Conservation (phyloP, 2,888 invertebrate genomes). For the Tetragonula carbonaria region DNA sequence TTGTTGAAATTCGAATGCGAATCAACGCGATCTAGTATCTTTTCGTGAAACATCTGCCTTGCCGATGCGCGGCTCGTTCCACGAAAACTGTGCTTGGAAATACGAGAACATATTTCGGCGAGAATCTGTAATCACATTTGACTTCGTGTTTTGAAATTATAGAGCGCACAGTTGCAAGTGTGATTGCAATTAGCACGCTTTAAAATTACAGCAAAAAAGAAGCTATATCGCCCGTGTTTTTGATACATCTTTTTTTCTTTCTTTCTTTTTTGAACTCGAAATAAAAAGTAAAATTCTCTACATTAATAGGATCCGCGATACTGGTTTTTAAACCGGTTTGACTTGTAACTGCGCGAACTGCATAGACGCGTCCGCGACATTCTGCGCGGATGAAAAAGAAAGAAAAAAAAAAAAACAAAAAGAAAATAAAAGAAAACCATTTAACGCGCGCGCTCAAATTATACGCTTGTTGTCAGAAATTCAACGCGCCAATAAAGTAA, state of each 20-base stretch:
- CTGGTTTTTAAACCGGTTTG: slow-evolving; percentile 46
- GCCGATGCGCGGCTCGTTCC: background rate
- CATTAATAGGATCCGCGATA: slow-evolving; percentile 35
- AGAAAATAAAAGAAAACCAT: slow-evolving; percentile 9
- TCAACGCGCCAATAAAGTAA: background rate
- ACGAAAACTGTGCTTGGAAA: background rate
- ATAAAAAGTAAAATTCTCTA: slow-evolving; percentile 34
- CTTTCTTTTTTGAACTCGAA: slow-evolving; percentile 12
- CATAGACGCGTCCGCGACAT: slow-evolving; percentile 35
- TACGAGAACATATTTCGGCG: background rate
- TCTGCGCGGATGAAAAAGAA: slow-evolving; percentile 9
- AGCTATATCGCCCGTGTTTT: background rate
- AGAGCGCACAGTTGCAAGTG: background rate
- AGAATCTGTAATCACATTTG: background rate
- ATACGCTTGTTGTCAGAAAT: background rate
- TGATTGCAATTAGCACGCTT: background rate
- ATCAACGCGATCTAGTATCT: background rate
- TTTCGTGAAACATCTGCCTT: background rate
- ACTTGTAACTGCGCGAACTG: slow-evolving; percentile 24
- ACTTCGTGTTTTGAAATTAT: no score
- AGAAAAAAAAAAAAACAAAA: slow-evolving; percentile 14
- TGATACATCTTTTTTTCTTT: background rate
- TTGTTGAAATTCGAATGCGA: slow-evolving; percentile 9
- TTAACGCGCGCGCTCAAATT: slow-evolving; percentile 1
- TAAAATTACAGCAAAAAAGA: background rate